Evolutionary conservation across 2,888 invertebrate species (phyloP).

Genomic region (Thecocarcelia acutangulata): DNA sequence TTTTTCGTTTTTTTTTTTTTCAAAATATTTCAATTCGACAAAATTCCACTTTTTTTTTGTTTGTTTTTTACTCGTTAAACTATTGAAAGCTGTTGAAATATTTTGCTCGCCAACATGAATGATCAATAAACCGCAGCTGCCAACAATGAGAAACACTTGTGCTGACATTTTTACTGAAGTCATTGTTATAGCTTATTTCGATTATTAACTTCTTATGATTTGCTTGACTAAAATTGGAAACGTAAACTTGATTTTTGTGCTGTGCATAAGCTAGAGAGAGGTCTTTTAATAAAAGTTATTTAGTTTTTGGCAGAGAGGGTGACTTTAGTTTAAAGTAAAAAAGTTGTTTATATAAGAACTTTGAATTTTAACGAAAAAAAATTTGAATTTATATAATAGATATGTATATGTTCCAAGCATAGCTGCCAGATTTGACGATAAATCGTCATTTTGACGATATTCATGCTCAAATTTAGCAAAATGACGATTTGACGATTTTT

Average conservation of each 20-base stretch:
- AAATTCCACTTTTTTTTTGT: conserved; percentile 51
- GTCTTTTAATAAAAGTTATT: not conserved
- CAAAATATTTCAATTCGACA: conserved; percentile 26
- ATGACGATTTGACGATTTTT: no score
- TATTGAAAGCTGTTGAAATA: conserved; percentile 45
- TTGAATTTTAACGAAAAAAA: no score
- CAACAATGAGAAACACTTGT: conserved; percentile 47
- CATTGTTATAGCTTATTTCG: conserved; percentile 59
- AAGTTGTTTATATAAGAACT: no score
- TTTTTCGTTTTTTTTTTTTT: no score
- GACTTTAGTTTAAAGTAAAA: not conserved
- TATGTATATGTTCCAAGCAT: no score
- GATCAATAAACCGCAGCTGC: conserved; percentile 34
- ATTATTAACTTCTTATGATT: conserved; percentile 49
- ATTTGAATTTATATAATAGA: no score
- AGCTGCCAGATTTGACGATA: no score
- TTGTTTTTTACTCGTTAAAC: conserved; percentile 10
- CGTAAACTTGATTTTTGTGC: conserved; percentile 43
- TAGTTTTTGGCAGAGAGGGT: conserved; percentile 8
- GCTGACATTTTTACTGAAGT: conserved; percentile 63
- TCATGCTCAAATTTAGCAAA: no score
- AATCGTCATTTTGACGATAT: no score
- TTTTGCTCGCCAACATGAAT: conserved; percentile 15
- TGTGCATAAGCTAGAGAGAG: not conserved
- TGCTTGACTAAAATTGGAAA: conserved; percentile 32